Base-by-base conservation (phyloP, 2,888 invertebrate species). In the Cancer borealis region DNA sequence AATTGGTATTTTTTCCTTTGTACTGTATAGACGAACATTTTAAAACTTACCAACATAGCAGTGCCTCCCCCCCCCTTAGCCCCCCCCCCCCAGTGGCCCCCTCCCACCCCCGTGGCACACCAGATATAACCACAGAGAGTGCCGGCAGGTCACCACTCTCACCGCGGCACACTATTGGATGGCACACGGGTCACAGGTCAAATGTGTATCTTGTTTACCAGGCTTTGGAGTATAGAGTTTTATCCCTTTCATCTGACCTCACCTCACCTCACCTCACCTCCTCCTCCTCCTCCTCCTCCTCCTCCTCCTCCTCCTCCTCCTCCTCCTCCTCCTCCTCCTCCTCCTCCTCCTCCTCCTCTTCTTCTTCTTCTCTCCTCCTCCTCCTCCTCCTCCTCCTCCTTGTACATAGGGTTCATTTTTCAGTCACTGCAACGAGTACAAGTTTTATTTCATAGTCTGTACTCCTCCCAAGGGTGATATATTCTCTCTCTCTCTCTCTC, bases 351-450 rank as follows among this genome's bases (percentile, higher is more conserved):
- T 66, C 66, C 17, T 66, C 66, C 66, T 54, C 12, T 54, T 66
- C 66, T 21, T 66, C 3, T 17, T 17, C 5, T 10, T 66, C 66
- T 47, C 49, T 90, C 90, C 49, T 93, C 73, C 47, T 93, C 66
- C n/a, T 66, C 66, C 54, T 54, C 17, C 54, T 21, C n/a, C n/a
- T 21, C 21, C n/a, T 66, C 17, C 21, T 66, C 91, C 91, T 73
- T 93, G 93, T 93, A 93, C 91, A 93, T 93, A 93, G 93, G 79
- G 91, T 91, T 93, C 93, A 93, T 93, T 93, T 66, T 66, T 21
- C n/a, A 5, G 26, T 92, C 92, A 92, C 84, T 84, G 66, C 17
- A 66, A 66, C 66, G 66, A 66, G 66, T 66, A 66, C 66, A 66
- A 66, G 21, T 14, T 66, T 66, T 21, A 21, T 66, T 66, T 66